Evolutionary conservation across 2,797 vertebrate genomes (phyloP).

Genomic region (Poecilia gillii): DNA sequence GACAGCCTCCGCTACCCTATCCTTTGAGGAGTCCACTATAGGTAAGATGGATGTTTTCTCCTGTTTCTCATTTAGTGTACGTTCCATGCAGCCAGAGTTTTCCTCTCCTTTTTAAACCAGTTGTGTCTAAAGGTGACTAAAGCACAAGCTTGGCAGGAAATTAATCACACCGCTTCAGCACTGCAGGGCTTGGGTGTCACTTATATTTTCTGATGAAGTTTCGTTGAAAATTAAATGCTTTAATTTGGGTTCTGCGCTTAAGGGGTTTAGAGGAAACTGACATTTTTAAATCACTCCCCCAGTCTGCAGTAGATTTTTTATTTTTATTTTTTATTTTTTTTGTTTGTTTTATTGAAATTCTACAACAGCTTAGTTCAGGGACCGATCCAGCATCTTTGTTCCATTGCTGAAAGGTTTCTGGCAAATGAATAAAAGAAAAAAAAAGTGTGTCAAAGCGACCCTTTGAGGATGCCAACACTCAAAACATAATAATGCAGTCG

Average conservation of each 20-base stretch:
- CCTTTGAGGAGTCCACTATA: constrained; percentile 93
- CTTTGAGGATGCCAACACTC: constrained; percentile 40
- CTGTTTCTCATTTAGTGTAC: background rate
- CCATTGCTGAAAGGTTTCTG: constrained; percentile 33
- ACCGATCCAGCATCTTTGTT: constrained; percentile 14
- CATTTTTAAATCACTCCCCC: constrained; percentile 25
- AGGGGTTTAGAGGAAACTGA: constrained; percentile 5
- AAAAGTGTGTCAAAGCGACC: constrained; percentile 28
- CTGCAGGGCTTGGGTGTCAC: background rate
- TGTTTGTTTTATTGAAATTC: constrained; percentile 10
- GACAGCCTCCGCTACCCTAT: constrained; percentile 81
- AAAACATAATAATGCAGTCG: constrained; percentile 46
- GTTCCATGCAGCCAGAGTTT: background rate
- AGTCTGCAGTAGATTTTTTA: constrained; percentile 3
- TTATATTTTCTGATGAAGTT: constrained; percentile 15
- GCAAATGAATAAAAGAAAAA: constrained; percentile 27
- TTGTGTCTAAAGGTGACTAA: constrained; percentile 1
- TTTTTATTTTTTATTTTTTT: too few species aligned
- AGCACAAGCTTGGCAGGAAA: background rate
- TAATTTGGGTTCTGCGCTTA: constrained; percentile 11
- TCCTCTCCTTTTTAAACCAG: background rate
- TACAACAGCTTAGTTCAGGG: constrained; percentile 21
- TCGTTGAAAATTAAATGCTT: constrained; percentile 15
- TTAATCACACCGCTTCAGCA: constrained; percentile 15
- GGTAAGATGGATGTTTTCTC: constrained; percentile 76